Evolutionary conservation across 2,113 vertebrate species (phyloP).

Genomic region (Boleophthalmus pectinirostris): DNA sequence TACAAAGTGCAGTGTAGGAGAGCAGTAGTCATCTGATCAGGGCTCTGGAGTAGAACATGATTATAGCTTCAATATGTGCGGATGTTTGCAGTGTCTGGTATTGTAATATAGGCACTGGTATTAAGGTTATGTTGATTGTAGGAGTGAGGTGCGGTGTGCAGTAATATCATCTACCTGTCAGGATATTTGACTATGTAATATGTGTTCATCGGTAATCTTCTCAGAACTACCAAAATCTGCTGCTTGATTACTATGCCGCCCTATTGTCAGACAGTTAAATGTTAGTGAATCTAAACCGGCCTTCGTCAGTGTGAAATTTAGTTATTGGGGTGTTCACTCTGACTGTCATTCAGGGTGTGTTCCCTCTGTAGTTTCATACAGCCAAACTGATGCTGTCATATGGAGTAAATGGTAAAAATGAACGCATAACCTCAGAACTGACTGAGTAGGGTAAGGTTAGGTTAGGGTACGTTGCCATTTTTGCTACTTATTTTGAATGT

Average conservation of each 20-base stretch:
- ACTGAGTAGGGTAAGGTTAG: too few relatives aligned
- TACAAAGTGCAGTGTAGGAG: constrained; percentile 21
- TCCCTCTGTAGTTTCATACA: too few relatives aligned
- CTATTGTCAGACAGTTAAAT: neutral
- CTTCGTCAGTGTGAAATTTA: neutral
- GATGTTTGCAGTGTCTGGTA: neutral
- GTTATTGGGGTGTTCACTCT: too few relatives aligned
- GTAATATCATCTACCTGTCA: neutral
- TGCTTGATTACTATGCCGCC: too few relatives aligned
- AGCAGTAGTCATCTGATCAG: constrained; percentile 30
- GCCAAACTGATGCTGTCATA: too few relatives aligned
- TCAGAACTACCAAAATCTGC: too few relatives aligned
- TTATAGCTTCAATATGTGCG: constrained; percentile 16
- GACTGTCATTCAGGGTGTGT: too few relatives aligned
- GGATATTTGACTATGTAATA: neutral
- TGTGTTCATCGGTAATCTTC: too few relatives aligned
- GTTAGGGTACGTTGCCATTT: too few relatives aligned
- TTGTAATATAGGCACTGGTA: neutral
- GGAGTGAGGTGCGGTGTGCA: neutral
- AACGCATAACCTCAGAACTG: too few relatives aligned
- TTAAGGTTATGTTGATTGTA: neutral
- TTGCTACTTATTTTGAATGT: too few relatives aligned
- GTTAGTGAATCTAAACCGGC: neutral
- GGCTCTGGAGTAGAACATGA: constrained; percentile 9
- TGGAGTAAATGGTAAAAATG: too few relatives aligned